Evolutionary conservation across 1,140 invertebrate species (phyloP).

Genomic region (Pseudomyrmex dendroicus): DNA sequence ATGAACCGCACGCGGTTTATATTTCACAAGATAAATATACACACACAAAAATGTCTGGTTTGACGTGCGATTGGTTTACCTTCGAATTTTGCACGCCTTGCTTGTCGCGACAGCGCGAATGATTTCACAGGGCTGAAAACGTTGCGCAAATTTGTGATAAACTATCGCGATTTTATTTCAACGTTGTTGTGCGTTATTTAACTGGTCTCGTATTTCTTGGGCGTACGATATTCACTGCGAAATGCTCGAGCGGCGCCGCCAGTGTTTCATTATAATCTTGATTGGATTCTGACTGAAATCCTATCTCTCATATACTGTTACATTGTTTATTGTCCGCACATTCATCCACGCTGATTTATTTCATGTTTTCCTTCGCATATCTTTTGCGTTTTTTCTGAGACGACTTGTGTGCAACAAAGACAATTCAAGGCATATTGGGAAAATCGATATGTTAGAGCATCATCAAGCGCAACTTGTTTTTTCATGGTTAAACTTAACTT

Average conservation of each 20-base stretch:
- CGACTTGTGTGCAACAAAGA: not conserved
- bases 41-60: not conserved
- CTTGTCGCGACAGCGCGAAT: conserved; percentile 2
- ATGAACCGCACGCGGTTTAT: not conserved
- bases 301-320: not conserved
- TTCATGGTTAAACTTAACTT: not conserved
- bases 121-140: conserved; percentile 1
- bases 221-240: not conserved
- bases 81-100: not conserved
- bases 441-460: not conserved
- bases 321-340: not conserved
- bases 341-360: not conserved
- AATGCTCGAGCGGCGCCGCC: not conserved
- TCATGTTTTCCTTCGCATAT: not conserved
- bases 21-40: conserved; percentile 32
- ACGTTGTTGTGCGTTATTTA: conserved; percentile 2
- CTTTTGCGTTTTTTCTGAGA: not conserved
- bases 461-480: not conserved
- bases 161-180: conserved; percentile 36
- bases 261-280: conserved; percentile 20
- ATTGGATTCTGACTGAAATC: not conserved
- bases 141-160: not conserved
- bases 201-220: conserved; percentile 15
- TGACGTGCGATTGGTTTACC: conserved; percentile 18
- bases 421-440: not conserved